Evolutionary conservation across 2,797 vertebrate genomes (phyloP).

Genomic region (Esox masquinongy): DNA sequence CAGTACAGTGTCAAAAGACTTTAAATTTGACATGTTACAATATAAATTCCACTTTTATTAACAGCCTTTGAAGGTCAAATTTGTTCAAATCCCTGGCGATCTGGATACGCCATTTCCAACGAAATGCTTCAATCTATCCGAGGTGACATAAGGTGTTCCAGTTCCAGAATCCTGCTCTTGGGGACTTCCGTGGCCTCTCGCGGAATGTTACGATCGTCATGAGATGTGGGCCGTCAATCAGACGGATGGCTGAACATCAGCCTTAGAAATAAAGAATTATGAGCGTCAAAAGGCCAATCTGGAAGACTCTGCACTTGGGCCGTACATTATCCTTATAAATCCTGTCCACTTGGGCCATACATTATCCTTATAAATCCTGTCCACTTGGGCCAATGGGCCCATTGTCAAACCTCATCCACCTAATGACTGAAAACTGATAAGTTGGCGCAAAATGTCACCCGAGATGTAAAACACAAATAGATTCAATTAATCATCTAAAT

Average conservation of each 20-base stretch:
- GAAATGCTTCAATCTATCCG: background rate
- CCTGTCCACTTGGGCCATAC: slow-evolving; percentile 64
- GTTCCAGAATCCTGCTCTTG: slow-evolving; percentile 4
- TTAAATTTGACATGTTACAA: background rate
- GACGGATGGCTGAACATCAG: slow-evolving; percentile 38
- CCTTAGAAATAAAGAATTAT: slow-evolving; percentile 68
- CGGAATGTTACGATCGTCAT: slow-evolving; percentile 27
- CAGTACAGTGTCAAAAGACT: background rate
- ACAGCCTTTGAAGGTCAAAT: background rate
- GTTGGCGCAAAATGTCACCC: slow-evolving; percentile 61
- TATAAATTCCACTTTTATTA: slow-evolving; percentile 1
- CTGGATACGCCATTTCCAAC: background rate
- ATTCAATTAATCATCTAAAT: slow-evolving; percentile 73
- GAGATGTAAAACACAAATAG: slow-evolving; percentile 75
- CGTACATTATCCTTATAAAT: slow-evolving; percentile 61
- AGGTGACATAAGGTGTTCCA: background rate
- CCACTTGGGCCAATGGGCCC: slow-evolving; percentile 52
- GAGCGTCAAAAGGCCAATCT: slow-evolving; percentile 45
- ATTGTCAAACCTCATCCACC: slow-evolving; percentile 63
- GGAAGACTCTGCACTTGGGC: slow-evolving; percentile 48
- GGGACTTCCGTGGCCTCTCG: slow-evolving; percentile 24
- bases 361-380: slow-evolving; percentile 59
- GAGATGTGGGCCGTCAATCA: slow-evolving; percentile 32
- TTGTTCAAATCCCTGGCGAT: background rate
- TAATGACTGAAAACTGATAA: slow-evolving; percentile 77